These are phyloP conservation scores for Gibbula magus DNA, from an alignment of 2,888 invertebrate genomes.

Conservation along the genomic window DNA sequence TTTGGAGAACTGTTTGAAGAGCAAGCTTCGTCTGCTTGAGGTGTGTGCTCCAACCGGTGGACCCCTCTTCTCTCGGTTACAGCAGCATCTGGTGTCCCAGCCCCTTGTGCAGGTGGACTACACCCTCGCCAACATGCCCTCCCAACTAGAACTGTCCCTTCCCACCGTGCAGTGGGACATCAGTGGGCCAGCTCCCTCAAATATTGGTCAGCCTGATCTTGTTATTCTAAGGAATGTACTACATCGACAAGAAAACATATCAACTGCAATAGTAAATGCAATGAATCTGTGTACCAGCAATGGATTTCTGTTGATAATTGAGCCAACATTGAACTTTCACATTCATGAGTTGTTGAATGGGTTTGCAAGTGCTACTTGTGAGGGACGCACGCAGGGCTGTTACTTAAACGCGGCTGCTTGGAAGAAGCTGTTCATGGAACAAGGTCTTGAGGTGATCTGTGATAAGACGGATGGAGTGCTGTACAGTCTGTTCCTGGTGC, in stretches of 20 bases:
- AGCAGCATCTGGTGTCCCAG: constrained; percentile 79
- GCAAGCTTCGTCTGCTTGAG: constrained; percentile 86
- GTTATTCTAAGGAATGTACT: constrained; percentile 65
- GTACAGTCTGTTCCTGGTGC: constrained; percentile 78
- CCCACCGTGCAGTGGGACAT: constrained; percentile 83
- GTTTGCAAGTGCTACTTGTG: constrained; percentile 40
- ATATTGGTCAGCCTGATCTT: constrained; percentile 61
- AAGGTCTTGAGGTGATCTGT: constrained; percentile 79
- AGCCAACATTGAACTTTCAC: constrained; percentile 72
- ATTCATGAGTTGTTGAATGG: constrained; percentile 57
- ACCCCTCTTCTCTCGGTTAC: constrained; percentile 49
- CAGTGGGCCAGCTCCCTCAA: constrained; percentile 75
- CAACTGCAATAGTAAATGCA: constrained; percentile 53
- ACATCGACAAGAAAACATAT: constrained; percentile 54
- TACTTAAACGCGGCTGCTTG: constrained; percentile 59
- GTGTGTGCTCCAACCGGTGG: constrained; percentile 71
- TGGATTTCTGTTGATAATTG: constrained; percentile 75
- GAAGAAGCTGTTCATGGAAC: constrained; percentile 54
- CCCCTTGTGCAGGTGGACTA: constrained; percentile 82
- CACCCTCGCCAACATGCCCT: constrained; percentile 75
- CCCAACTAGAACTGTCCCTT: constrained; percentile 77
- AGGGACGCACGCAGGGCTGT: constrained; percentile 47
- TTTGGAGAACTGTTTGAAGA: constrained; percentile 84
- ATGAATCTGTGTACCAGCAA: constrained; percentile 80
- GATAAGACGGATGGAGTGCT: constrained; percentile 82